Conservation (phyloP, 2,888 invertebrate genomes). For the Kuschelorhynchus macadamiae region DNA sequence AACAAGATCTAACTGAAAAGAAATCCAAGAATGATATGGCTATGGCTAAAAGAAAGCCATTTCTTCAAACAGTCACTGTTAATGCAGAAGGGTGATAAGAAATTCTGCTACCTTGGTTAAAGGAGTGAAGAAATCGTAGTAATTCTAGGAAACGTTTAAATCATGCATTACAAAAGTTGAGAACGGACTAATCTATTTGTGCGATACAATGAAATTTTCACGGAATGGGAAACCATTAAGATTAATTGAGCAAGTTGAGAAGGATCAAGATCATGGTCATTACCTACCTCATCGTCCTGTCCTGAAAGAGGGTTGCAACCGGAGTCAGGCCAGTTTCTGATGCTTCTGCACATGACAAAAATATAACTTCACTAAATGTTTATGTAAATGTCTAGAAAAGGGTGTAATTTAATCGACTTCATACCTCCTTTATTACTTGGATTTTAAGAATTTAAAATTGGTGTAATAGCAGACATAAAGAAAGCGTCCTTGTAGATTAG, state of each 20-base stretch:
- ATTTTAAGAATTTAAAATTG: slow-evolving; percentile 51
- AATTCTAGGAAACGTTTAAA: too few species aligned
- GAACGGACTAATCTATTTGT: too few species aligned
- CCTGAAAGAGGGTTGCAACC: slow-evolving; percentile 40
- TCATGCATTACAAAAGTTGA: too few species aligned
- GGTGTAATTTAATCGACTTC: slow-evolving; percentile 15
- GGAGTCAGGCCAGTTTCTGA: slow-evolving; percentile 56
- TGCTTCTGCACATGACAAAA: slow-evolving; percentile 53
- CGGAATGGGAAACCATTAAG: slow-evolving; percentile 14
- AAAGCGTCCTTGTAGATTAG: slow-evolving; percentile 61
- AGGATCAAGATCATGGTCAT: slow-evolving; percentile 5
- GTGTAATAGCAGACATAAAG: slow-evolving; percentile 55
- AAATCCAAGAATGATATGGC: too few species aligned
- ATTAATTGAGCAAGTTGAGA: slow-evolving; percentile 18
- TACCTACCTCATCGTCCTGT: slow-evolving; percentile 25
- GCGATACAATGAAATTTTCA: slow-evolving; percentile 15
- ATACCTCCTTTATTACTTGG: slow-evolving; percentile 32
- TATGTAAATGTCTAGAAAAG: slow-evolving; percentile 52
- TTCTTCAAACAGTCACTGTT: too few species aligned
- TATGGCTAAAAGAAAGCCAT: too few species aligned
- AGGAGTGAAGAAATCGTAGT: too few species aligned
- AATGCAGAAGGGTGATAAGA: too few species aligned
- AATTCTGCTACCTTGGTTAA: too few species aligned
- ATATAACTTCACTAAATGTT: slow-evolving; percentile 54
- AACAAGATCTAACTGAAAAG: too few species aligned